Percentiles rank a stretch among this genome's conserved stretches.
Conservation (phyloP, 23 tunicate genomes). For the Pegea sp. region DNA sequence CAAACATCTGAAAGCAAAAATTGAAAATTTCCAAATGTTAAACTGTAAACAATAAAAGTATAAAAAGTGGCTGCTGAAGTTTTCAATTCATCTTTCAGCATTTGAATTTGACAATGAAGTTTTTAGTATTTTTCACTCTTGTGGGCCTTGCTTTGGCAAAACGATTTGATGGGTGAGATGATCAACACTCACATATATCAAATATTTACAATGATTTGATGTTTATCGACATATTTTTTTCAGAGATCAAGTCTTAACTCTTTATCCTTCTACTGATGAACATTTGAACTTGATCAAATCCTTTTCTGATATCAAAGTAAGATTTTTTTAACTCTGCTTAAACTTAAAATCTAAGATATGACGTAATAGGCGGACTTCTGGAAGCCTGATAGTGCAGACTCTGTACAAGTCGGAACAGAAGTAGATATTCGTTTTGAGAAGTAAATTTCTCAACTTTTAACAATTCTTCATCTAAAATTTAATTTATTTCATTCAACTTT, state of each 20-base stretch:
- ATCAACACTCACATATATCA: no score
- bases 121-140: neutral
- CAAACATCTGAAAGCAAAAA: no score
- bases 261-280: constrained; percentile 14
- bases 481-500: no score
- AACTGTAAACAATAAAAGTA: no score
- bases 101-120: no score
- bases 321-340: neutral
- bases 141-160: neutral
- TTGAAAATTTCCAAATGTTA: no score
- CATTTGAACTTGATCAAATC: constrained; percentile 20
- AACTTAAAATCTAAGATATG: neutral
- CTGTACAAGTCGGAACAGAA: constrained; percentile 2
- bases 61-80: no score
- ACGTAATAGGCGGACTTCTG: constrained; percentile 40
- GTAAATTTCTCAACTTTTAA: constrained; percentile 1
- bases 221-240: no score
- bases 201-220: no score
- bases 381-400: constrained; percentile 25
- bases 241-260: constrained; percentile 56
- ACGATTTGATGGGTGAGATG: neutral
- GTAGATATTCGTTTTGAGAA: constrained; percentile 33
- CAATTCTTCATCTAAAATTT: no score
- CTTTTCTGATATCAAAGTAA: constrained; percentile 1
- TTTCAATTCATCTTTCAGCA: no score